Conservation (phyloP, 2,797 vertebrate genomes). For the Phrynocephalus guinanensis region DNA sequence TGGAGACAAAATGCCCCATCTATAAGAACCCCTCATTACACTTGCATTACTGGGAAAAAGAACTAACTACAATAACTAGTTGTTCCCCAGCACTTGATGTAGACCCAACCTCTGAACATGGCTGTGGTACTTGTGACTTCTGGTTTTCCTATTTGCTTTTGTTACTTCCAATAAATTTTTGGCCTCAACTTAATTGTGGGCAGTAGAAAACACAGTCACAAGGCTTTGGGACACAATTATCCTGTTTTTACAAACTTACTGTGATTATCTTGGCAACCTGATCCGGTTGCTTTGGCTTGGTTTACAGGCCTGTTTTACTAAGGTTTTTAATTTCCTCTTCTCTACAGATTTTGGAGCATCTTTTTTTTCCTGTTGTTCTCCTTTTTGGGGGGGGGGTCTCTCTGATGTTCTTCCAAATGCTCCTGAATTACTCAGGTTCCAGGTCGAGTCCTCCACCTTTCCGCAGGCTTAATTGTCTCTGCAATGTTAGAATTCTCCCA, state of each 20-base stretch:
- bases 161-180: not conserved
- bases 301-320: slow-evolving; percentile 5
- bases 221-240: not conserved
- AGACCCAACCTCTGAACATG: not conserved
- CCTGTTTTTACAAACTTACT: slow-evolving; percentile 12
- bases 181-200: not conserved
- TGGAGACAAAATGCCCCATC: no score
- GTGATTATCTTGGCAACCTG: slow-evolving; percentile 26
- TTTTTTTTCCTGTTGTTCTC: not conserved
- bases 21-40: not conserved
- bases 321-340: slow-evolving; percentile 41
- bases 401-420: not conserved
- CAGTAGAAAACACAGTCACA: not conserved
- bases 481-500: not conserved
- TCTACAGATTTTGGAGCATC: not conserved
- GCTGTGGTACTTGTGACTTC: not conserved
- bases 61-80: not conserved
- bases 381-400: not conserved
- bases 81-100: not conserved
- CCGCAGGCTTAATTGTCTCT: not conserved
- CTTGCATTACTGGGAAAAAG: not conserved
- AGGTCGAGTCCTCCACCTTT: not conserved
- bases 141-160: not conserved
- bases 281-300: slow-evolving; percentile 1
- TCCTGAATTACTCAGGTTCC: not conserved